Evolutionary conservation across 2,797 vertebrate species (phyloP).

Genomic region (Brachymystax lenok): DNA sequence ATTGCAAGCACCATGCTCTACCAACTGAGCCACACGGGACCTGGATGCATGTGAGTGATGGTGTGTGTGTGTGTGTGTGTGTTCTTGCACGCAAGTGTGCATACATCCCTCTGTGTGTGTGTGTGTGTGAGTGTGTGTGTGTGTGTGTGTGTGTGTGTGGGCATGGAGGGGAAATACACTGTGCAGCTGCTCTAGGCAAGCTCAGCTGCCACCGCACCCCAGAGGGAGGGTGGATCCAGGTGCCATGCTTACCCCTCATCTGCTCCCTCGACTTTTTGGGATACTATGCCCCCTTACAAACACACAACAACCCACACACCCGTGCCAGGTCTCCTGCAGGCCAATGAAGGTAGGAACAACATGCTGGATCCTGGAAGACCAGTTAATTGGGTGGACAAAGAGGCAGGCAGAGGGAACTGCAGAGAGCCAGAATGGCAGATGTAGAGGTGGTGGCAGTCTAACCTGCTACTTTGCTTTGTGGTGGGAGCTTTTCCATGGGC

Average conservation of each 20-base stretch:
- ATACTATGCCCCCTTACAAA: background rate
- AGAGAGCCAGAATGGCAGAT: conserved; percentile 57
- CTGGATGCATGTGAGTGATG: too few species aligned
- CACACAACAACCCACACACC: conserved; percentile 45
- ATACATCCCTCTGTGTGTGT: background rate
- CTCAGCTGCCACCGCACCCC: conserved; percentile 72
- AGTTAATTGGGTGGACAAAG: conserved; percentile 62
- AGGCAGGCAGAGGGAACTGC: conserved; percentile 49
- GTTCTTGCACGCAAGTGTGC: conserved; percentile 2
- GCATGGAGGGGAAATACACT: conserved; percentile 20
- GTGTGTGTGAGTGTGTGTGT: conserved; percentile 13
- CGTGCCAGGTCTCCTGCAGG: conserved; percentile 57
- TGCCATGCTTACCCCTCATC: conserved; percentile 55
- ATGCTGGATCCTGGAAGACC: conserved; percentile 44
- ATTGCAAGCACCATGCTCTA: too few species aligned
- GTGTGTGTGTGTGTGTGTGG: conserved; percentile 12
- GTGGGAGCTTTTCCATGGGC: conserved; percentile 42
- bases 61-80: background rate
- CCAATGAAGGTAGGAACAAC: conserved; percentile 59
- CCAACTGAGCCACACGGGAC: background rate
- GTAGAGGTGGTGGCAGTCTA: conserved; percentile 40
- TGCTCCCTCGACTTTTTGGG: background rate
- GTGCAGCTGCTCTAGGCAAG: conserved; percentile 73
- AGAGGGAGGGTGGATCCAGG: conserved; percentile 69
- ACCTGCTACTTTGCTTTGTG: background rate